These are phyloP conservation scores for Falco naumanni DNA, from an alignment of 2,797 vertebrate genomes.

Conservation along the genomic window DNA sequence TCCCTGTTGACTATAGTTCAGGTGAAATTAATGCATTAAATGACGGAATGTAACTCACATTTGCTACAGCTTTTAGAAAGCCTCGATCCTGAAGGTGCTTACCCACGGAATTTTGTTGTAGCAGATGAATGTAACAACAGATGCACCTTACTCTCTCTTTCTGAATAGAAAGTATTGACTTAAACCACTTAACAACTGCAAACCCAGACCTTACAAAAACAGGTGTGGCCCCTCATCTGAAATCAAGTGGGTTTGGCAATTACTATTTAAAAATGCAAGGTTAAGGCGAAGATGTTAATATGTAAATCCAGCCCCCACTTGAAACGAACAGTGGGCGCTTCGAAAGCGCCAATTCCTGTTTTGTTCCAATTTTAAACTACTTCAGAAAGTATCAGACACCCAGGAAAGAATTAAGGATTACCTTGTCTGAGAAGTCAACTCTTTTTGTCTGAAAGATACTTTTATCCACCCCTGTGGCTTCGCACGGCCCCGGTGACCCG, in stretches of 20 bases:
- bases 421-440: neutral
- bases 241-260: neutral
- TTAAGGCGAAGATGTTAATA: neutral
- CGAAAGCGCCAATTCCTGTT: neutral
- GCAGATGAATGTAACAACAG: neutral
- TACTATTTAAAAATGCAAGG: neutral
- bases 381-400: neutral
- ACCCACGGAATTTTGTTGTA: neutral
- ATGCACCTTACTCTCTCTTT: neutral
- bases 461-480: neutral
- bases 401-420: neutral
- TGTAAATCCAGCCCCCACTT: neutral
- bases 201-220: neutral
- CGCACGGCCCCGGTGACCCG: neutral
- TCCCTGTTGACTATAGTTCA: neutral
- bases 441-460: neutral
- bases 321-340: neutral
- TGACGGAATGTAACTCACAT: neutral
- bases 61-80: neutral
- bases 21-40: slow-evolving; percentile 18
- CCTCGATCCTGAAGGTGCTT: neutral
- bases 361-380: neutral
- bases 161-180: neutral
- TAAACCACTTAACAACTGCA: neutral
- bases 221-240: neutral